phyloP scores from a whole-genome alignment of 2,888 invertebrate genomes.

The Melitaea athalia region DNA sequence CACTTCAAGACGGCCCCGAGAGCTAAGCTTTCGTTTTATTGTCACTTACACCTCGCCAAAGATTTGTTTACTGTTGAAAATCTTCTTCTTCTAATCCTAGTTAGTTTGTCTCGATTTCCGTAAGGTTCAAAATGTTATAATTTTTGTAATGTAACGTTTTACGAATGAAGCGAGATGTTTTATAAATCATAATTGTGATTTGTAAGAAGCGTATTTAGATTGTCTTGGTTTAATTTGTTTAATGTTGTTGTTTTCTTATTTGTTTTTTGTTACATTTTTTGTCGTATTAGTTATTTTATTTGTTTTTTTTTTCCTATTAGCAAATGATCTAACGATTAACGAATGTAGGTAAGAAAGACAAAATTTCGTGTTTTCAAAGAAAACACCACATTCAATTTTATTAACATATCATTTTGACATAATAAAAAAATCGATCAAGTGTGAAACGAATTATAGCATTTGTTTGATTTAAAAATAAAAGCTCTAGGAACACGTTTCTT shows the following conservation, averaged over 20 bases:
- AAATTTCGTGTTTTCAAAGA: no score
- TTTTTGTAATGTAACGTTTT: constrained; percentile 1
- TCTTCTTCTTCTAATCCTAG: constrained; percentile 45
- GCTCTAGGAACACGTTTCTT: no score
- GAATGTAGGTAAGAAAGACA: no score
- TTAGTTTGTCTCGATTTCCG: constrained; percentile 40
- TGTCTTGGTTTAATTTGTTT: constrained; percentile 46
- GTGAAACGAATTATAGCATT: no score
- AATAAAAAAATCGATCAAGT: no score
- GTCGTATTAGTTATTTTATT: background rate
- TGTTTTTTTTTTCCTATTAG: background rate
- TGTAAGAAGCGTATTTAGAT: constrained; percentile 70
- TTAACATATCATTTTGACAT: no score
- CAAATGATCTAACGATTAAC: no score
- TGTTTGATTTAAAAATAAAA: no score
- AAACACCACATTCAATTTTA: no score
- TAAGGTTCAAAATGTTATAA: constrained; percentile 48
- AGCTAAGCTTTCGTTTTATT: constrained; percentile 80
- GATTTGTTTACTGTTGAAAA: constrained; percentile 65
- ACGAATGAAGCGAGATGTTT: constrained; percentile 2
- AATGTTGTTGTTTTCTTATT: constrained; percentile 29
- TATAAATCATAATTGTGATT: constrained; percentile 34
- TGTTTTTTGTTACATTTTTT: background rate
- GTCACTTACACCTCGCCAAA: constrained; percentile 78
- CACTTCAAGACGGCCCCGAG: constrained; percentile 79